Percentiles rank a stretch among this genome's conserved stretches.
Conservation (phyloP, 2,797 vertebrate species). For the Intellagama lesueurii region DNA sequence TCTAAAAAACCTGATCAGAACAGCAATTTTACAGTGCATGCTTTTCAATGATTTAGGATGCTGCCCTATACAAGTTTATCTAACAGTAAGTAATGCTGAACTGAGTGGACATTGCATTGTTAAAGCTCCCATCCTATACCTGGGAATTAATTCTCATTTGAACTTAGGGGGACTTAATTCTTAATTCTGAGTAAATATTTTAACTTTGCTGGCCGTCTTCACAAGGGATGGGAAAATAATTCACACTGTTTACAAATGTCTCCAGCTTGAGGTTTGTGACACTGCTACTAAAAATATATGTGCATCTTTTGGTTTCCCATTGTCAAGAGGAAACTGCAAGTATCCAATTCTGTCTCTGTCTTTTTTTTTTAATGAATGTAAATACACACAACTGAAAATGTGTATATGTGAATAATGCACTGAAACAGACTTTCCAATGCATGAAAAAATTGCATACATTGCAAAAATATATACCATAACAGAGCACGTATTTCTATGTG, state of each 20-base stretch:
- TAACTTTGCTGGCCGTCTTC: neutral
- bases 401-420: neutral
- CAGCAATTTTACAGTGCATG: no score
- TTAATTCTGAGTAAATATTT: neutral
- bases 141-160: no score
- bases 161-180: no score
- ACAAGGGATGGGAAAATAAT: neutral
- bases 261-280: neutral
- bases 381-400: neutral
- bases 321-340: neutral
- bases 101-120: no score
- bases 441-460: neutral
- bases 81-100: no score
- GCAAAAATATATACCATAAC: neutral
- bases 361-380: neutral
- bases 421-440: neutral
- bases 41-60: no score
- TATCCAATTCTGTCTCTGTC: neutral
- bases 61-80: neutral
- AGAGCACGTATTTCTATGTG: neutral
- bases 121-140: no score
- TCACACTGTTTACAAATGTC: neutral
- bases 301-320: neutral
- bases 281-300: neutral
- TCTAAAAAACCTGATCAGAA: neutral